phyloP scores from a whole-genome alignment of 2,797 vertebrate species.

The Macrochelys suwanniensis region DNA sequence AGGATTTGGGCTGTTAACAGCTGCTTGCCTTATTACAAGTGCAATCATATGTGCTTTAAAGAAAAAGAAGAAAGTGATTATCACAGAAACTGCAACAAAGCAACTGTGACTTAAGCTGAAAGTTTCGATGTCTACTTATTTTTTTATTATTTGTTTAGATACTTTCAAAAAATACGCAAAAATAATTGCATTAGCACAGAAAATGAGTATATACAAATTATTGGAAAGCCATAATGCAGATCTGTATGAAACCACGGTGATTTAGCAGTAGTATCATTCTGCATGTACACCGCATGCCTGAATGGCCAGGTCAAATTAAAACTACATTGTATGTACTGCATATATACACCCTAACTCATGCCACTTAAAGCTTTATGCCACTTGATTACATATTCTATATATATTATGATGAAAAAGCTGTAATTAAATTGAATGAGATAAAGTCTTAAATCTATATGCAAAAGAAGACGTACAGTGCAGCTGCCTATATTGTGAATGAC shows the following conservation, averaged over 20 bases:
- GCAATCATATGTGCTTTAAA: constrained; percentile 41
- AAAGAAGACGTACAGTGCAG: background rate
- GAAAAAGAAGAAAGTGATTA: constrained; percentile 25
- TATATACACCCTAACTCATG: background rate
- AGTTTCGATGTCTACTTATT: background rate
- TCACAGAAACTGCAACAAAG: constrained; percentile 40
- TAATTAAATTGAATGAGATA: background rate
- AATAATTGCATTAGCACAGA: background rate
- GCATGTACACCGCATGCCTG: background rate
- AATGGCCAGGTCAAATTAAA: background rate
- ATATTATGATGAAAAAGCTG: background rate
- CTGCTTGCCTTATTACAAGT: constrained; percentile 44
- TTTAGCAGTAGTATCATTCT: background rate
- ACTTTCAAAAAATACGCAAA: background rate
- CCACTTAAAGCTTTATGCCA: background rate
- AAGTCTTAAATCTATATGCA: background rate
- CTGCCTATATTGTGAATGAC: background rate
- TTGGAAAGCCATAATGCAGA: background rate
- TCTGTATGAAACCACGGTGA: background rate
- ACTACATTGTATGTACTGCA: background rate
- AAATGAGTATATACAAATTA: background rate
- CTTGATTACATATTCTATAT: background rate
- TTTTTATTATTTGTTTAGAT: background rate
- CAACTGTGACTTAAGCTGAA: constrained; percentile 26
- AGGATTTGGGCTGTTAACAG: constrained; percentile 25